Base-by-base conservation (phyloP, 1,140 invertebrate genomes). In the Drosophila jambulina region DNA sequence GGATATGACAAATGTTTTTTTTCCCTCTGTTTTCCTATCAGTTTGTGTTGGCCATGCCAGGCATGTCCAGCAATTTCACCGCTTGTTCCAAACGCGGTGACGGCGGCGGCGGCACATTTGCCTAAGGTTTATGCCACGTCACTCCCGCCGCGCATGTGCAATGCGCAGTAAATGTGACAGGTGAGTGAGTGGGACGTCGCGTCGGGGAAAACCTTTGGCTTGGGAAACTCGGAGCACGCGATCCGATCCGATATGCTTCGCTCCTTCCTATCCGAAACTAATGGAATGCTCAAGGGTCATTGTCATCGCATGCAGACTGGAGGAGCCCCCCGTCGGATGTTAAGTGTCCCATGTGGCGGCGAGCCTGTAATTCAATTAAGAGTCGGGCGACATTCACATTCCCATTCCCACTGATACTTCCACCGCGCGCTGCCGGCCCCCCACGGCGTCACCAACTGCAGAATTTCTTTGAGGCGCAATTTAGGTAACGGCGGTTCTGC, bases 131-230 rank as follows among this genome's bases (percentile, higher is more conserved):
- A 29, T 84, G 80, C 85, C 74, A 84, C 62, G 78, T 88, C 84
- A 90, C 74, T 54, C 48, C 48, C 62, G 63, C 38, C 67, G 80
- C 64, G 74, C 84, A 87, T 87, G 83, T 76, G 70, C 78, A 79
- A 53, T 62, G 64, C 65, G 38, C 46, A 64, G 45, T 19, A 40
- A 79, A 58, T 60, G 78, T 85, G 82, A 85, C 74, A 83, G 63
- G 51, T 48, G 40, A 56, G 61, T 32, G 60, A 67, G 57, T 68
- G 77, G 77, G 76, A 60, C 61, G 42, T 51, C 27, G 32, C 59
- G 56, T 32, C 36, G 54, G 82, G 75, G 81, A 86, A 86, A 86
- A 75, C 79, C 70, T 68, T 86, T 86, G 77, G 79, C 83, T 75
- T 78, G 82, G 64, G 78, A 75, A 82, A 57, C 69, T 59, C 48